Evolutionary conservation across 2,888 invertebrate species (phyloP).

Genomic region (Drosophila lacicola): DNA sequence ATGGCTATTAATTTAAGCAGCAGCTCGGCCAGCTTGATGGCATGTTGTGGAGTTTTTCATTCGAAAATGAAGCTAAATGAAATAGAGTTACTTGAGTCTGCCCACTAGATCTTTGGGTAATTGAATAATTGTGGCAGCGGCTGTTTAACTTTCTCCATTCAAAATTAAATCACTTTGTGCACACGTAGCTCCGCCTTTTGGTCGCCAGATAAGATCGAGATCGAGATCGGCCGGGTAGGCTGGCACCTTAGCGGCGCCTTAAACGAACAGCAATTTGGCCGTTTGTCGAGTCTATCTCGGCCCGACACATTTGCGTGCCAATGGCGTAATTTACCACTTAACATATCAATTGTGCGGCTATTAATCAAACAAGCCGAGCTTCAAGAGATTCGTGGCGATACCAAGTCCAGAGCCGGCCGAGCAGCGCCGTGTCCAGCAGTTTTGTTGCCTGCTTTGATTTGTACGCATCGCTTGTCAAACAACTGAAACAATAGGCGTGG

Average conservation of each 20-base stretch:
- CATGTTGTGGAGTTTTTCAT: constrained; percentile 28
- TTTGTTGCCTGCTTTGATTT: constrained; percentile 73
- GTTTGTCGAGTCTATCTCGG: constrained; percentile 30
- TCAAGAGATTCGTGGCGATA: constrained; percentile 30
- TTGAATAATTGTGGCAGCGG: constrained; percentile 66
- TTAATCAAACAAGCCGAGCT: constrained; percentile 73
- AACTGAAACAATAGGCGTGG: constrained; percentile 62
- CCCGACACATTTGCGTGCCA: constrained; percentile 75
- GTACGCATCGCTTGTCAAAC: constrained; percentile 81
- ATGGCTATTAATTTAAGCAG: constrained; percentile 64
- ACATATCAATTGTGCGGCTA: constrained; percentile 80
- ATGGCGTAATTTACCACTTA: constrained; percentile 81
- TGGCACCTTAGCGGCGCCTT: constrained; percentile 73
- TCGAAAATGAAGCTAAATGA: constrained; percentile 17
- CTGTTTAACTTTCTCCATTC: constrained; percentile 70
- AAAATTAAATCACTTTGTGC: constrained; percentile 76
- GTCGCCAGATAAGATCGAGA: constrained; percentile 49
- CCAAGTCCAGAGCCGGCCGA: background rate
- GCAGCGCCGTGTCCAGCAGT: constrained; percentile 24
- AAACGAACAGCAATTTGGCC: constrained; percentile 75
- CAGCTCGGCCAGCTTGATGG: constrained; percentile 31
- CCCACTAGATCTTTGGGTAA: constrained; percentile 30
- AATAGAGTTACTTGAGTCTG: background rate
- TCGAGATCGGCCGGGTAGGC: constrained; percentile 49
- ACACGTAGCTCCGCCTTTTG: constrained; percentile 52